Evolutionary conservation across 2,888 invertebrate genomes (phyloP).

Genomic region (Falcaria lacertinaria): DNA sequence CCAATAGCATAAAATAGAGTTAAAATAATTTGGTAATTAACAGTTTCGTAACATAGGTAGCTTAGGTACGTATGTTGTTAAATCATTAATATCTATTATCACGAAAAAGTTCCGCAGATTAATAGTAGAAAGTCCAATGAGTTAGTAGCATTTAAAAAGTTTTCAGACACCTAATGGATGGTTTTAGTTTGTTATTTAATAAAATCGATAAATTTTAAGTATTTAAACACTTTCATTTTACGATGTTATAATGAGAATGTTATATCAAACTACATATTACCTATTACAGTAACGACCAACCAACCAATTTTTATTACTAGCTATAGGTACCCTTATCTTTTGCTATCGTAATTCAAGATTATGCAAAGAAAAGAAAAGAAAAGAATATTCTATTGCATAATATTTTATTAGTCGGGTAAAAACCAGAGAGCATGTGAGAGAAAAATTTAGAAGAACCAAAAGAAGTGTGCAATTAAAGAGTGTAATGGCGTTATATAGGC

Average conservation of each 20-base stretch:
- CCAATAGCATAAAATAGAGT: not conserved
- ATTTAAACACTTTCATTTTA: not conserved
- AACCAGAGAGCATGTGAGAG: too few relatives aligned
- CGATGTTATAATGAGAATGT: not conserved
- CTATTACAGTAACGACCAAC: too few relatives aligned
- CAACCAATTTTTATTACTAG: too few relatives aligned
- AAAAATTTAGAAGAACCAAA: too few relatives aligned
- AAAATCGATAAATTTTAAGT: conserved; percentile 14
- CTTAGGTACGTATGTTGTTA: not conserved
- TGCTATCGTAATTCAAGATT: too few relatives aligned
- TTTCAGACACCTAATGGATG: not conserved
- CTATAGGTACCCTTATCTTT: too few relatives aligned
- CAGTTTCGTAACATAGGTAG: not conserved
- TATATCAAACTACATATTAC: too few relatives aligned
- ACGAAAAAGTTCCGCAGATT: not conserved
- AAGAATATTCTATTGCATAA: too few relatives aligned
- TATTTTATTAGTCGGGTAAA: too few relatives aligned
- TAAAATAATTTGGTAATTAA: not conserved
- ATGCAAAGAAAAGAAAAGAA: too few relatives aligned
- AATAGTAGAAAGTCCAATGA: not conserved
- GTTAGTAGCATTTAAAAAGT: not conserved
- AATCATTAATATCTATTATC: not conserved
- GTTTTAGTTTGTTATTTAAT: conserved; percentile 2
- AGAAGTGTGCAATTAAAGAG: too few relatives aligned
- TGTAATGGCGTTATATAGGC: too few relatives aligned